Percentiles rank a stretch among this genome's conserved stretches.
phyloP scores from a whole-genome alignment of 2,888 invertebrate genomes.

The Choreutis nemorana region DNA sequence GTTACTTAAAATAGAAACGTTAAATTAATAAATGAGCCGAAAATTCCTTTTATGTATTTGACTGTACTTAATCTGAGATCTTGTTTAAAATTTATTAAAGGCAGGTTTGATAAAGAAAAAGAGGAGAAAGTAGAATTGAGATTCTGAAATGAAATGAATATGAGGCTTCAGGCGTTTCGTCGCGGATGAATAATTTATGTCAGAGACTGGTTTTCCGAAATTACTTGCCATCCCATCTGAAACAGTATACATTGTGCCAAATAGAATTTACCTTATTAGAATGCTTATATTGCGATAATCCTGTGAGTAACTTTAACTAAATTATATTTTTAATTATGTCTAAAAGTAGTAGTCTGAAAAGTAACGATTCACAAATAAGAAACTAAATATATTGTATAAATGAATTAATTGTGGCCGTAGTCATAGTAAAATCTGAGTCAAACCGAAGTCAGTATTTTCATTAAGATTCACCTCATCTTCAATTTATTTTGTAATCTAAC shows the following conservation, averaged over 20 bases:
- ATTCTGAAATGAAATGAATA: slow-evolving; percentile 66
- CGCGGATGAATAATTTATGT: slow-evolving; percentile 66
- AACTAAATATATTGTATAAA: no score
- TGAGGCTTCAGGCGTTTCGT: slow-evolving; percentile 60
- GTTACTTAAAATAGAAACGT: slow-evolving; percentile 9
- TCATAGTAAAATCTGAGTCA: no score
- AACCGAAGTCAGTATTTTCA: neutral
- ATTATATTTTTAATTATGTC: no score
- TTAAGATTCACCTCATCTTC: no score
- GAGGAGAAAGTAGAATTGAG: slow-evolving; percentile 53
- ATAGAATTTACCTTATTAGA: no score
- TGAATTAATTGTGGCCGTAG: no score
- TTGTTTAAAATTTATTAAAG: slow-evolving; percentile 61
- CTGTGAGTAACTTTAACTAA: no score
- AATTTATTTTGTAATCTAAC: no score
- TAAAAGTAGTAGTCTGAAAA: no score
- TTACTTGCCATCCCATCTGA: slow-evolving; percentile 58
- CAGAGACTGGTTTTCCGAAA: slow-evolving; percentile 59
- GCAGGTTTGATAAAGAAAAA: slow-evolving; percentile 49
- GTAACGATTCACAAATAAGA: no score
- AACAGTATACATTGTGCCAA: slow-evolving; percentile 47
- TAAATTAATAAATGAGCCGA: slow-evolving; percentile 18
- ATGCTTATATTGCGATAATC: no score
- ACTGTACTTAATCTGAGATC: slow-evolving; percentile 43
- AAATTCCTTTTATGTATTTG: slow-evolving; percentile 18